Percentiles rank a stretch among this genome's conserved stretches.
These are phyloP conservation scores for Nycticryphes semicollaris DNA, from an alignment of 2,113 vertebrate genomes.

Conservation along the genomic window DNA sequence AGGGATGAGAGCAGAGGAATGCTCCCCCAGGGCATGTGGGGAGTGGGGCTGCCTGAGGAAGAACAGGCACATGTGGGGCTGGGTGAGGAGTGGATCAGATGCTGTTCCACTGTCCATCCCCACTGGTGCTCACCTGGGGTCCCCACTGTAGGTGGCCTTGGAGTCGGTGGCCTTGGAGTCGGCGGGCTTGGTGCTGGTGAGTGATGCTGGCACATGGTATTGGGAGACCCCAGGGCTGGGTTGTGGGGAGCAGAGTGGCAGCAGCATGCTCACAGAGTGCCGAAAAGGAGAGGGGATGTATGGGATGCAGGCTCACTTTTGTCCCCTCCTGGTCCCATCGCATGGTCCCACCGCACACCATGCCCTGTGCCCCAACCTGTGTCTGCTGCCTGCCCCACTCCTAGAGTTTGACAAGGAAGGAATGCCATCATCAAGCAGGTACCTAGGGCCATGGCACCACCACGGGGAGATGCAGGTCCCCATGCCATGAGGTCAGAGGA, in stretches of 20 bases:
- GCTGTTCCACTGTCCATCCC: accelerated
- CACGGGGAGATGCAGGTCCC: background rate
- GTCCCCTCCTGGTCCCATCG: background rate
- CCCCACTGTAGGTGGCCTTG: background rate
- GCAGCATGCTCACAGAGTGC: accelerated
- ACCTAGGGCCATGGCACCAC: background rate
- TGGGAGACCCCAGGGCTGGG: background rate
- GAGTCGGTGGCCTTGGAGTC: background rate
- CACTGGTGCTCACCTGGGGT: background rate
- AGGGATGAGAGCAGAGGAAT: background rate
- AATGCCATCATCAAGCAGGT: background rate
- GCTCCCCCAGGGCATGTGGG: background rate
- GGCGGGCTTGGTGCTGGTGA: slow-evolving; percentile 54
- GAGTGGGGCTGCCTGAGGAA: accelerated
- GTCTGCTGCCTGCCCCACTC: background rate
- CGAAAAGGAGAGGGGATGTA: background rate
- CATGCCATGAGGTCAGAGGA: background rate
- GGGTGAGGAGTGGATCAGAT: accelerated
- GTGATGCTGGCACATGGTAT: background rate
- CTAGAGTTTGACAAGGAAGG: background rate
- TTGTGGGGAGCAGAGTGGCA: background rate
- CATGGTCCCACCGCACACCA: accelerated
- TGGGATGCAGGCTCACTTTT: background rate
- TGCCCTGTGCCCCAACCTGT: background rate
- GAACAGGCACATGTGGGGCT: accelerated